Base-by-base conservation (phyloP, 2,113 vertebrate genomes). In the Ptychochromis oligacanthus region DNA sequence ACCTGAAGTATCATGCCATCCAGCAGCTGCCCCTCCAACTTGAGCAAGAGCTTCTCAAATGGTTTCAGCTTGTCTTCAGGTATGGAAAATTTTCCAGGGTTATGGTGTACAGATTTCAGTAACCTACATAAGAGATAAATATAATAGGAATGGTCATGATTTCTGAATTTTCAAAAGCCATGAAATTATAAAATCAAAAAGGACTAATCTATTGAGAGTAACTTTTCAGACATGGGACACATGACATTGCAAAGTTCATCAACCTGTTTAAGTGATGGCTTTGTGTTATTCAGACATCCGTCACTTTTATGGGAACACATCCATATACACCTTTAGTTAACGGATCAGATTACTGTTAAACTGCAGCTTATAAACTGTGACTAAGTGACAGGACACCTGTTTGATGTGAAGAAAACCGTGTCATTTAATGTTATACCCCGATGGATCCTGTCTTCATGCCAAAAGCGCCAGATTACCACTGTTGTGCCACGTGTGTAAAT, bases 1-100 rank as follows among this genome's bases (percentile, higher is more conserved):
- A 99, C 98, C 97, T 99, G 98, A 91, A 99, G 97, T 92, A 99
- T 97, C 96, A 96, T 96, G 88, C 98, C 97, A 87, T 99, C 98
- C 81, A 99, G 94, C 86, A 99, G 95, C 86, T 99, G 98, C 13
- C 96, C 96, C 95, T 99, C 98, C 46, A 99, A 92, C 91, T 97
- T 99, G 75, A 99, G 93, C 62, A 99, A 92, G 17, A 99, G 96
- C 91, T 99, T 99, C 95, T 99, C 98, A 89, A 99, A 99, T 1
- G 98, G 98, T 89, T 99, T 99, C 83, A 99, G 91, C 86, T 99
- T 99, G 91, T 99, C 98, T 90, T 99, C 97, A 26, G 96, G 96
- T 89, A 99, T 96, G 38, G 97, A 97, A 95, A 99, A 99, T 74
- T 99, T 99, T 3, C 95, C 97, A 79, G 98, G 97, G 92, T 99